Conservation (phyloP, 2,888 invertebrate genomes). For the Leptothorax acervorum region DNA sequence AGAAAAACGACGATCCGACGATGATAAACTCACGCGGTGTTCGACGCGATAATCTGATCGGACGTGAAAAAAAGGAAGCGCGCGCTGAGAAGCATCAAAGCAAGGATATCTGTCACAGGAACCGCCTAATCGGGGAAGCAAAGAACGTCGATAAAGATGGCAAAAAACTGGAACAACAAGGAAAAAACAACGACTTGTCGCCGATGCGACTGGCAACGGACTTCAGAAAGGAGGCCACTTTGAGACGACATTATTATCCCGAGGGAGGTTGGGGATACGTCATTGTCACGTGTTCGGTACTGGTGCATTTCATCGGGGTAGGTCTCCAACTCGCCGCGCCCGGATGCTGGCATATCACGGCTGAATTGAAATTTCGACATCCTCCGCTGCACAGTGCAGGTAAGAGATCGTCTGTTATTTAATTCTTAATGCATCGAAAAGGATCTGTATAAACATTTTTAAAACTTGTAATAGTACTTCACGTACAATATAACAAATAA, state of each 20-base stretch:
- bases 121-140: slow-evolving; percentile 72
- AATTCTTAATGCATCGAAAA: not conserved
- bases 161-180: slow-evolving; percentile 53
- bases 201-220: slow-evolving; percentile 63
- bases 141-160: slow-evolving; percentile 55
- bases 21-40: slow-evolving; percentile 22
- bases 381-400: slow-evolving; percentile 89
- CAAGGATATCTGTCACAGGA: slow-evolving; percentile 70
- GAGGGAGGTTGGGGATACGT: slow-evolving; percentile 96
- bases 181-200: slow-evolving; percentile 36
- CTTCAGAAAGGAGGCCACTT: slow-evolving; percentile 80
- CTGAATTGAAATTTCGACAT: slow-evolving; percentile 88
- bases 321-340: slow-evolving; percentile 89
- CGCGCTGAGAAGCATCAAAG: slow-evolving; percentile 65
- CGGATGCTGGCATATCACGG: slow-evolving; percentile 85
- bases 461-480: not conserved
- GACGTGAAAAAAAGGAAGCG: slow-evolving; percentile 53
- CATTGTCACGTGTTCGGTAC: slow-evolving; percentile 90
- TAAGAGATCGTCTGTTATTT: slow-evolving; percentile 81
- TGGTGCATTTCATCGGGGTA: slow-evolving; percentile 91
- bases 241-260: slow-evolving; percentile 93
- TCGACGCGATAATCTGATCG: slow-evolving; percentile 13
- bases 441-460: not conserved
- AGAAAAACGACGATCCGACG: slow-evolving; percentile 21
- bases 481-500: not conserved